phyloP scores from a whole-genome alignment of 2,797 vertebrate genomes.

The Xiphophorus birchmanni region DNA sequence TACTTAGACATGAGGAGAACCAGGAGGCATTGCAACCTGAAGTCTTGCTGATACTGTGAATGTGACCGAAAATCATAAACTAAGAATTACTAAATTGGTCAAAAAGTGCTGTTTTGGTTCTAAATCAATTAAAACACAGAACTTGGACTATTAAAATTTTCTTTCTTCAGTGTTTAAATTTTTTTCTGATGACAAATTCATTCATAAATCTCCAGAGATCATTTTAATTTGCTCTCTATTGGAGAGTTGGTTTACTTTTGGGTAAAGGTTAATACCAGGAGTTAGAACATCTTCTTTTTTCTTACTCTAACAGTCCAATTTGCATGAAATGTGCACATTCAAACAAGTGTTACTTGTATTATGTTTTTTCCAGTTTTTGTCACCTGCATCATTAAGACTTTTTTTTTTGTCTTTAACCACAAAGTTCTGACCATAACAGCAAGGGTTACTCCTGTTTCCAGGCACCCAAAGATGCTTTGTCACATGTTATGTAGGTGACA shows the following conservation, averaged over 20 bases:
- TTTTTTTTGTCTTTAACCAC: not conserved
- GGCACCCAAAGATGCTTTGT: not conserved
- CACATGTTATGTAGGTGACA: not conserved
- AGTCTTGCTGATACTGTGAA: not conserved
- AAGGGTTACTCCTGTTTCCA: not conserved
- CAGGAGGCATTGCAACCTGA: not conserved
- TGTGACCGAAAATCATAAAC: not conserved
- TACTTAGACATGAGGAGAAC: not conserved
- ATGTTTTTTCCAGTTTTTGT: not conserved
- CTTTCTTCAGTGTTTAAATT: not conserved
- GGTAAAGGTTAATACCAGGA: not conserved
- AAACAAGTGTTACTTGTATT: not conserved
- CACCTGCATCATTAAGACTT: not conserved
- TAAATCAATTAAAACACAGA: not conserved
- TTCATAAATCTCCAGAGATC: not conserved
- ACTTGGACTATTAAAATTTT: not conserved
- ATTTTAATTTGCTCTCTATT: not conserved
- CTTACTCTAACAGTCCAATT: not conserved
- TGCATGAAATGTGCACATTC: not conserved
- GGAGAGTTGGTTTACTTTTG: not conserved
- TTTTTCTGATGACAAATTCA: not conserved
- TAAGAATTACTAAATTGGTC: not conserved
- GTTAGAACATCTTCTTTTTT: not conserved
- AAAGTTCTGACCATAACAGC: not conserved
- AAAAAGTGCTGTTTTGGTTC: not conserved